Evolutionary conservation across 2,888 invertebrate species (phyloP), one percentile per base, ranked within the genome.

Genomic region (Magallana nippona): DNA sequence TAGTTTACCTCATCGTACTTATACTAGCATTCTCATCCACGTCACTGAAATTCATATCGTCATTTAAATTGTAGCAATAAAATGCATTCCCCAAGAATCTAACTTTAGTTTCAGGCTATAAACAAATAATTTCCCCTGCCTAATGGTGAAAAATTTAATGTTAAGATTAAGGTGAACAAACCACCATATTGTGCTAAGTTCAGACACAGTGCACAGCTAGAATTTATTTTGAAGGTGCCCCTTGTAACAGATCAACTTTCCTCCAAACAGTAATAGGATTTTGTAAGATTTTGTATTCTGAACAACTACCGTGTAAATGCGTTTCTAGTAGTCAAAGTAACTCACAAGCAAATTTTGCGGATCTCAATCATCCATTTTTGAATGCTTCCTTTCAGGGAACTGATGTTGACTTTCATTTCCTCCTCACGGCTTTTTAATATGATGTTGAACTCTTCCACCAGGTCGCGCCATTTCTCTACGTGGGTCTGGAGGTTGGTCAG

Each of bases 391-490:
- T 85, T 84, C 10, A 94, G 86, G 8, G 83, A 82, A 44, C 86
- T 86, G 17, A 94, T 86, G 63, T 89, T 87, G 56, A 88, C 88
- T 55, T 86, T 90, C 90, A 93, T 92, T 57, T 91, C 91, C 19
- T 92, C 91, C 83, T 94, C 94, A 5, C 92, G 87, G 58, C 89
- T 86, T 55, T 88, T 87, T 80, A 93, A 83, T 1, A 89, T 87
- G 15, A 90, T 87, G 87, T 92, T 92, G 84, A 93, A 93, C 19
- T 93, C 91, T 60, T 93, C 93, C 5, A 93, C 89, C 62, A 91
- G 85, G 82, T 93, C 93, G 1, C 93, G 90, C 93, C 93, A 93
- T 56, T 83, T 87, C 83, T 93, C 92, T 15, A 93, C 91, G 82
- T 89, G 88, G 10, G 88, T 89, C 89, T 92, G 92, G 63, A 93